Base-by-base conservation (phyloP, 1,140 invertebrate genomes). In the Plodia interpunctella region DNA sequence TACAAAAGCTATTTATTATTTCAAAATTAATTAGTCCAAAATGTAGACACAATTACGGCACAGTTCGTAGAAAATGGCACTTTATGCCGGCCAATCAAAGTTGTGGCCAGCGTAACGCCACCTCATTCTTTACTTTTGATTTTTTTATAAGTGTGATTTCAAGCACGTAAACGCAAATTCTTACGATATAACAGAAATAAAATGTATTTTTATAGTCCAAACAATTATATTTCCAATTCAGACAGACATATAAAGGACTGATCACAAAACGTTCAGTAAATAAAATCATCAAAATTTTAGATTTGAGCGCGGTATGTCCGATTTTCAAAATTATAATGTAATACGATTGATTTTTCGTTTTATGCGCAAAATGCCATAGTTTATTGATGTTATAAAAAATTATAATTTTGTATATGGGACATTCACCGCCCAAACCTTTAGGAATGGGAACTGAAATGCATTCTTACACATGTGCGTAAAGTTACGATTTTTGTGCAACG, bases 221-320 rank as follows among this genome's bases (percentile, higher is more conserved):
- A 44, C 38, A 44, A 44, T 44, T 44, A 44, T 44, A 44, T 44
- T 44, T 44, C 38, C 38, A 44, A 44, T 44, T 44, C 38, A 44
- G 38, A 44, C 15, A 44, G 32, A 35, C 32, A 35, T 11, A 35
- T 13, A 35, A 44, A 44, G 13, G 30, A 32, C 6, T 11, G 30
- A 44, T 44, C 38, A 44, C 38, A 44, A 15, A 44, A 44, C 13
- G 13, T 44, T 44, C 38, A 15, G 38, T 44, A 44, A 44, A 44
- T 44, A 44, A 44, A 44, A 44, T 44, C 38, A 44, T 44, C 38
- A 44, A 44, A 44, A 17, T 44, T 32, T 32, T 8, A n/a, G 6
- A 32, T 32, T 32, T 32, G 15, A 3, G 15, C 38, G 38, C 38
- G 3, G 13, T 15, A 44, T 5, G 6, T 0, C 38, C 38, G 38